These are phyloP conservation scores for Mustelus asterias DNA, from an alignment of 2,113 vertebrate genomes.

Conservation along the genomic window DNA sequence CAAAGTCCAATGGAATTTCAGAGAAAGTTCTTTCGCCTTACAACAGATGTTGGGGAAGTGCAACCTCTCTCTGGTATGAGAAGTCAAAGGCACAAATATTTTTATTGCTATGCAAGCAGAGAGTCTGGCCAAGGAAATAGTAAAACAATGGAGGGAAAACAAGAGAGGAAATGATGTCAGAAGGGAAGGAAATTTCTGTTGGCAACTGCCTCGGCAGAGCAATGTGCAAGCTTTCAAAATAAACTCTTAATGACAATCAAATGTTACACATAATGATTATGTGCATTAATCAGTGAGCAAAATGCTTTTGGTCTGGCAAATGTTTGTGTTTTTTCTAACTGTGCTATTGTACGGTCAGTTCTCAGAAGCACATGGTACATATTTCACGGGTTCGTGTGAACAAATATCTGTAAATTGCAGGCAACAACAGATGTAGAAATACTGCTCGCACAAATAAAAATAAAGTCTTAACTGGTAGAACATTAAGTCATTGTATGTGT, in stretches of 20 bases:
- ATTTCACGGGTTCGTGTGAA: too few species aligned
- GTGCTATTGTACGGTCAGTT: neutral
- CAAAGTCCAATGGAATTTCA: neutral
- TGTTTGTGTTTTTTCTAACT: neutral
- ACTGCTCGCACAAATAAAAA: neutral
- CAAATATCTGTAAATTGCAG: too few species aligned
- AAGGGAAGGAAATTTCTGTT: conserved; percentile 27
- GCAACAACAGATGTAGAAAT: neutral
- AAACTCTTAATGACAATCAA: neutral
- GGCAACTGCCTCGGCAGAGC: neutral
- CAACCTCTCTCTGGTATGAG: neutral
- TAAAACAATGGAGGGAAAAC: conserved; percentile 33
- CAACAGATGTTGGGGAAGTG: conserved; percentile 17
- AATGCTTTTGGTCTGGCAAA: neutral
- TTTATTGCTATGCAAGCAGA: conserved; percentile 12
- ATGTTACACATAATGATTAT: too few species aligned
- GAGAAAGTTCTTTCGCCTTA: neutral
- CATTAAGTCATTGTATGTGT: neutral
- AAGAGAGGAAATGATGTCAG: conserved; percentile 30
- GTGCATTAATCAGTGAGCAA: neutral
- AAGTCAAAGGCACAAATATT: conserved; percentile 21
- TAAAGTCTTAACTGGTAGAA: neutral
- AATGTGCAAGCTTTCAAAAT: conserved; percentile 19
- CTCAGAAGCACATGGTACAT: neutral
- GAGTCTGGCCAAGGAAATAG: neutral